A percentile compares a stretch with the other conserved stretches of the same genome.
These are phyloP conservation scores for Diabrotica undecimpunctata DNA, from an alignment of 1,140 invertebrate genomes.

Conservation along the genomic window DNA sequence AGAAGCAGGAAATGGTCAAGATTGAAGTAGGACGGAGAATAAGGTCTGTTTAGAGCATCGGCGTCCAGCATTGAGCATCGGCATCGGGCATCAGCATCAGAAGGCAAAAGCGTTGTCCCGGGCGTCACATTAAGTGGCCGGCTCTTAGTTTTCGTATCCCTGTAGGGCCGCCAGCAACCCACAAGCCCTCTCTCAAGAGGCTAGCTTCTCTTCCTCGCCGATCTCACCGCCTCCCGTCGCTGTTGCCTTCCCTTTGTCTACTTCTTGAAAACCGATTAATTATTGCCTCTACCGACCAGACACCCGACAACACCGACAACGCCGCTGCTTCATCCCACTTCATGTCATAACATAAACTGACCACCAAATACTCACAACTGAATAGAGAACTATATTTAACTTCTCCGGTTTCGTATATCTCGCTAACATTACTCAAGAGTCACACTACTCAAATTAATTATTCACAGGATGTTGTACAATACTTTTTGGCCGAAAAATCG, in stretches of 20 bases:
- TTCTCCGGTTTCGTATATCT: neutral
- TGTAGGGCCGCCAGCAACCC: slow-evolving; percentile 29
- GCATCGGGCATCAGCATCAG: slow-evolving; percentile 7
- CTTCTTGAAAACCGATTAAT: slow-evolving; percentile 48
- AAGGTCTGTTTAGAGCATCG: slow-evolving; percentile 26
- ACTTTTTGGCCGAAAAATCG: no score
- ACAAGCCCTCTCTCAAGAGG: slow-evolving; percentile 36
- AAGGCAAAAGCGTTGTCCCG: slow-evolving; percentile 35
- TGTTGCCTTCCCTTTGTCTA: slow-evolving; percentile 43
- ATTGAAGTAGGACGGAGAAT: slow-evolving; percentile 17
- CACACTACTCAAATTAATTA: no score
- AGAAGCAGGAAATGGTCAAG: slow-evolving; percentile 13
- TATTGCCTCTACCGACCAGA: slow-evolving; percentile 35
- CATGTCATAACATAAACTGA: slow-evolving; percentile 43
- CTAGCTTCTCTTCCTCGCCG: slow-evolving; percentile 30
- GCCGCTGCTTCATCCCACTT: slow-evolving; percentile 34
- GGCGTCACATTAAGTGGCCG: slow-evolving; percentile 49
- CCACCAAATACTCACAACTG: slow-evolving; percentile 23
- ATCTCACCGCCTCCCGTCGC: neutral
- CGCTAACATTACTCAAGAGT: neutral
- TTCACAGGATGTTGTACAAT: no score
- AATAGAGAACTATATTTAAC: slow-evolving; percentile 20
- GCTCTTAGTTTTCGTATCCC: slow-evolving; percentile 45
- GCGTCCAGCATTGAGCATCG: slow-evolving; percentile 17
- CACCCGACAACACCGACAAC: neutral